Evolutionary conservation across 1,140 invertebrate species (phyloP).

Genomic region (Asobara japonica): DNA sequence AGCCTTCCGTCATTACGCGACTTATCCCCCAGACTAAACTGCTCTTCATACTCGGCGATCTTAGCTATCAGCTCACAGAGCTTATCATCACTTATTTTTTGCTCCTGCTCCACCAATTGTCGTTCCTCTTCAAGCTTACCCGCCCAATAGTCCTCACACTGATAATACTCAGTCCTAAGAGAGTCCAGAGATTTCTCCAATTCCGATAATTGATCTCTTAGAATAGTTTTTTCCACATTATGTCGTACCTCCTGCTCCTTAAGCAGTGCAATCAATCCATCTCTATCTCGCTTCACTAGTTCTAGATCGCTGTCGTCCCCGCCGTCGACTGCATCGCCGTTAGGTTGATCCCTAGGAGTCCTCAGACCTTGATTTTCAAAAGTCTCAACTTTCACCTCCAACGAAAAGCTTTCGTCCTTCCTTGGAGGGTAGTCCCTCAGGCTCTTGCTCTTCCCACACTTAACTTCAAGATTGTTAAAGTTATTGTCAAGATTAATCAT

Average conservation of each 20-base stretch:
- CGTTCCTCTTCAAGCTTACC: constrained; percentile 82
- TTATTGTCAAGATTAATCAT: constrained; percentile 42
- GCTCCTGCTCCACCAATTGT: constrained; percentile 78
- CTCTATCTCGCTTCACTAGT: constrained; percentile 6
- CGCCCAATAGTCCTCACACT: constrained; percentile 87
- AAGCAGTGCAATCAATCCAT: constrained; percentile 36
- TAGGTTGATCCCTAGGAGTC: background rate
- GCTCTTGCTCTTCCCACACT: constrained; percentile 47
- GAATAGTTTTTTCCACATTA: constrained; percentile 62
- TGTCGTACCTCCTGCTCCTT: constrained; percentile 50
- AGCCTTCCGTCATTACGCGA: constrained; percentile 67
- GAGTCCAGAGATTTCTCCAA: constrained; percentile 78
- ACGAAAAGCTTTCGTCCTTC: constrained; percentile 43
- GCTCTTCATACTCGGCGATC: constrained; percentile 83
- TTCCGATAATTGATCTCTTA: constrained; percentile 71
- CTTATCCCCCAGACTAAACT: constrained; percentile 69
- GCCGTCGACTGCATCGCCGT: background rate
- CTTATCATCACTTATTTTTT: constrained; percentile 80
- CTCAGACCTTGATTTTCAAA: constrained; percentile 33
- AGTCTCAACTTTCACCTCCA: constrained; percentile 31
- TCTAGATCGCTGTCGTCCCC: constrained; percentile 3
- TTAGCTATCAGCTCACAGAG: constrained; percentile 77
- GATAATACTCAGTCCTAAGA: constrained; percentile 79
- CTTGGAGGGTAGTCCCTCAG: constrained; percentile 60
- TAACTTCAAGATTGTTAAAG: constrained; percentile 45